Percentiles rank a stretch among this genome's conserved stretches.
Conservation (phyloP, 2,797 vertebrate genomes). For the Harpagifer antarcticus region DNA sequence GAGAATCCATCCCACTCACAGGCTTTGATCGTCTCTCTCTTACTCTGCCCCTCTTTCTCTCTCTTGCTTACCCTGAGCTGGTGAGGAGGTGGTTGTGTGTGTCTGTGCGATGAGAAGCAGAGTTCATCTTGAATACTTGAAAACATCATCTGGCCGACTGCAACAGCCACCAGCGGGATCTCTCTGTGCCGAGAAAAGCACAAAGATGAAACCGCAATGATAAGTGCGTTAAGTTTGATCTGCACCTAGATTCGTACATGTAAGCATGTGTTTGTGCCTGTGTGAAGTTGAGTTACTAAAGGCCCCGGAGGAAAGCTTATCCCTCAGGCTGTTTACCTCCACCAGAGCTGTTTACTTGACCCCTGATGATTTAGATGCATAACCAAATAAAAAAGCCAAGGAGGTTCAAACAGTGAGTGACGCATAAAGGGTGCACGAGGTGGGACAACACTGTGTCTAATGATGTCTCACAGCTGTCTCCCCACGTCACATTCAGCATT, state of each 20-base stretch:
- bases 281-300: conserved; percentile 68
- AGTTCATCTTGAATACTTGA: conserved; percentile 56
- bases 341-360: conserved; percentile 84
- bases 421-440: conserved; percentile 77
- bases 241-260: conserved; percentile 47
- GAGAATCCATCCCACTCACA: conserved; percentile 78
- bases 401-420: conserved; percentile 81
- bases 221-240: conserved; percentile 49
- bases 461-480: conserved; percentile 83
- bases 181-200: conserved; percentile 34
- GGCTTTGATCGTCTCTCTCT: conserved; percentile 80
- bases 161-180: conserved; percentile 52
- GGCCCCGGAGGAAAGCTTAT: conserved; percentile 77
- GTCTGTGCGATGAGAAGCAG: conserved; percentile 39
- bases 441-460: conserved; percentile 72
- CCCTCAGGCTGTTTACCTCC: conserved; percentile 82
- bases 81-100: conserved; percentile 63
- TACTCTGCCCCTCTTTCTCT: conserved; percentile 66
- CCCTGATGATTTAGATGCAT: conserved; percentile 85
- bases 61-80: conserved; percentile 65
- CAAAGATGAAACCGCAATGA: conserved; percentile 37
- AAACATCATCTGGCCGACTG: conserved; percentile 57
- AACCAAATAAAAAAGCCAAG: conserved; percentile 82
- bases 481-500: conserved; percentile 60
- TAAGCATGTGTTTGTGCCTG: conserved; percentile 24